These are phyloP conservation scores for Limonius californicus DNA, from an alignment of 1,140 invertebrate species.

Conservation along the genomic window DNA sequence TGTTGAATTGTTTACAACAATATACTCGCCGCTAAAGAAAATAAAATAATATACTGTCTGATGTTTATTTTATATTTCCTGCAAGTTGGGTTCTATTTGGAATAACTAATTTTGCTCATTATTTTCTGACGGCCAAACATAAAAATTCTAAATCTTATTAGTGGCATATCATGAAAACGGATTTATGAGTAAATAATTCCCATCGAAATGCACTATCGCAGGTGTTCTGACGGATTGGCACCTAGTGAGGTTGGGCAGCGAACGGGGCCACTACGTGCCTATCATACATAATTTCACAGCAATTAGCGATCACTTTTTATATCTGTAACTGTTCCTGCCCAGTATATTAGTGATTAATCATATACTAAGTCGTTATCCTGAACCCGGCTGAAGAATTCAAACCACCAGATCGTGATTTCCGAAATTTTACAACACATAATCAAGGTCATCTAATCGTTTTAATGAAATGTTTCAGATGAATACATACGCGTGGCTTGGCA, in stretches of 20 bases:
- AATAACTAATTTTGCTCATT: too few relatives aligned
- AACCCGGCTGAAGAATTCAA: neutral
- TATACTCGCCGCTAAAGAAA: too few relatives aligned
- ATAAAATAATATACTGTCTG: too few relatives aligned
- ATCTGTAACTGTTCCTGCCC: constrained; percentile 22
- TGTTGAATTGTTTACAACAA: too few relatives aligned
- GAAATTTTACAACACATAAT: neutral
- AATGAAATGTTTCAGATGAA: too few relatives aligned
- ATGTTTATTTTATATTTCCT: too few relatives aligned
- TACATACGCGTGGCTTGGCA: too few relatives aligned
- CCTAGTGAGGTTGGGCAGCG: constrained; percentile 4
- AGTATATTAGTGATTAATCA: constrained; percentile 25
- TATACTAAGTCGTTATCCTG: neutral
- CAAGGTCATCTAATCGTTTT: too few relatives aligned
- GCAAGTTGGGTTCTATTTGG: too few relatives aligned
- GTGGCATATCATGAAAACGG: neutral
- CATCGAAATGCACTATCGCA: neutral
- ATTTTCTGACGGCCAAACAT: too few relatives aligned
- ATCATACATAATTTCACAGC: constrained; percentile 26
- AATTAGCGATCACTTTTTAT: constrained; percentile 26
- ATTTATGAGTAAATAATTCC: neutral
- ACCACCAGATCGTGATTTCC: neutral
- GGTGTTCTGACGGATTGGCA: constrained; percentile 18
- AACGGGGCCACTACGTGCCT: constrained; percentile 24
- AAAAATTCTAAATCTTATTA: neutral